phyloP scores from a whole-genome alignment of 2,113 vertebrate genomes.

The Cyprinus carpio region DNA sequence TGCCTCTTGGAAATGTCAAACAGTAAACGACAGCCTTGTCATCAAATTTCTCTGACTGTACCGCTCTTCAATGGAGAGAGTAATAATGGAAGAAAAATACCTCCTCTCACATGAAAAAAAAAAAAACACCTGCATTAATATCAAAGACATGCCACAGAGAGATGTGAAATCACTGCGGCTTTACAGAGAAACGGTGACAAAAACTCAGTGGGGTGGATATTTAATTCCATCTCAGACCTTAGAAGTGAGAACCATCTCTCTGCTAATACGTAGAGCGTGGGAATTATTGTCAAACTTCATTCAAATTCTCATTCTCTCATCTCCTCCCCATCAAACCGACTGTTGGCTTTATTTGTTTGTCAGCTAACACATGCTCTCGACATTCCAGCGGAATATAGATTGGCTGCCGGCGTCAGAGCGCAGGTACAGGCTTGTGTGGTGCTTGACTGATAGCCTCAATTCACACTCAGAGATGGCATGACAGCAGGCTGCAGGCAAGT shows the following conservation, averaged over 20 bases:
- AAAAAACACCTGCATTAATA: neutral
- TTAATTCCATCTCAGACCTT: constrained; percentile 34
- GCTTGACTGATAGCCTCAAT: constrained; percentile 38
- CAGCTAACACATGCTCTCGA: constrained; percentile 9
- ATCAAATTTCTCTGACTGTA: neutral
- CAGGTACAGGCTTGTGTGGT: constrained; percentile 37
- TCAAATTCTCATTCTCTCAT: constrained; percentile 27
- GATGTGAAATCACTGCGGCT: neutral
- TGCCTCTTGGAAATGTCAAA: neutral
- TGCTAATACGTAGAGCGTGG: constrained; percentile 20
- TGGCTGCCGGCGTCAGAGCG: constrained; percentile 3
- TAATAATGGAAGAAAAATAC: neutral
- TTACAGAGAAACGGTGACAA: constrained; percentile 13
- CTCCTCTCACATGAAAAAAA: neutral
- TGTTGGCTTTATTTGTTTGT: constrained; percentile 7
- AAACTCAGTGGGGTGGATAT: constrained; percentile 22
- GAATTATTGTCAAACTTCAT: constrained; percentile 39
- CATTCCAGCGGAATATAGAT: constrained; percentile 19
- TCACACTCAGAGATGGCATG: constrained; percentile 15
- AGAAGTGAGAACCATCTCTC: constrained; percentile 18
- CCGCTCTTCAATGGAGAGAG: neutral
- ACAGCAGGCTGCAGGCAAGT: constrained; percentile 24
- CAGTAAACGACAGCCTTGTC: neutral
- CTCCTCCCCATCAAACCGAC: neutral
- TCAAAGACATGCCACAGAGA: constrained; percentile 4